Conservation (phyloP, 2,888 invertebrate species). For the Acronicta leporina region DNA sequence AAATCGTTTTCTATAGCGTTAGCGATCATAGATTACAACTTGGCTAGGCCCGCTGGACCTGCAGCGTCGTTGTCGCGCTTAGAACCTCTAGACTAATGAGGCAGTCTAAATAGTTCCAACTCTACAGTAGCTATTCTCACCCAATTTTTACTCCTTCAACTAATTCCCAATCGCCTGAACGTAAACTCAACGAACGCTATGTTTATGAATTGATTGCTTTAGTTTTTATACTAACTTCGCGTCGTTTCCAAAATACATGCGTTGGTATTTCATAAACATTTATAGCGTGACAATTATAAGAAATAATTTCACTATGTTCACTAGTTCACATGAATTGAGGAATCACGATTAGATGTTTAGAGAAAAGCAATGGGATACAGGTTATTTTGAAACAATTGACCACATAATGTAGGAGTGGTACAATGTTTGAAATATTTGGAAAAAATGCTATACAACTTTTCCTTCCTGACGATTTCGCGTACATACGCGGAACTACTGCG, state of each 20-base stretch:
- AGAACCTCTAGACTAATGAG: too few relatives aligned
- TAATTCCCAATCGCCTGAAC: conserved; percentile 42
- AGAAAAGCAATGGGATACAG: neutral
- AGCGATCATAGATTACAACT: too few relatives aligned
- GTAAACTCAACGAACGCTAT: conserved; percentile 41
- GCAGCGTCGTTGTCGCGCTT: too few relatives aligned
- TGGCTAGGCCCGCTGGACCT: too few relatives aligned
- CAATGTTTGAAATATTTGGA: too few relatives aligned
- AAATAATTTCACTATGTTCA: conserved; percentile 38
- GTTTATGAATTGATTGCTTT: conserved; percentile 59
- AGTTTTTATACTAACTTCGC: conserved; percentile 65
- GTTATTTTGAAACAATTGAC: too few relatives aligned
- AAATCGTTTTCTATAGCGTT: too few relatives aligned
- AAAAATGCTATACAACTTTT: too few relatives aligned
- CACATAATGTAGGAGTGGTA: too few relatives aligned
- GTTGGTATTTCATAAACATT: conserved; percentile 67
- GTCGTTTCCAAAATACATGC: conserved; percentile 67
- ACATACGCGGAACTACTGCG: too few relatives aligned
- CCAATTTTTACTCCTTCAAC: conserved; percentile 17
- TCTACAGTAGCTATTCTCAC: conserved; percentile 22
- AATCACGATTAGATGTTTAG: neutral
- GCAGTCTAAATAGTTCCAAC: neutral
- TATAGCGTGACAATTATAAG: conserved; percentile 46
- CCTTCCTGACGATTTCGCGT: too few relatives aligned
- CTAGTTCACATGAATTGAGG: conserved; percentile 18